Base-by-base conservation (phyloP, 2,797 vertebrate genomes). In the Acestrorhynchus altus region DNA sequence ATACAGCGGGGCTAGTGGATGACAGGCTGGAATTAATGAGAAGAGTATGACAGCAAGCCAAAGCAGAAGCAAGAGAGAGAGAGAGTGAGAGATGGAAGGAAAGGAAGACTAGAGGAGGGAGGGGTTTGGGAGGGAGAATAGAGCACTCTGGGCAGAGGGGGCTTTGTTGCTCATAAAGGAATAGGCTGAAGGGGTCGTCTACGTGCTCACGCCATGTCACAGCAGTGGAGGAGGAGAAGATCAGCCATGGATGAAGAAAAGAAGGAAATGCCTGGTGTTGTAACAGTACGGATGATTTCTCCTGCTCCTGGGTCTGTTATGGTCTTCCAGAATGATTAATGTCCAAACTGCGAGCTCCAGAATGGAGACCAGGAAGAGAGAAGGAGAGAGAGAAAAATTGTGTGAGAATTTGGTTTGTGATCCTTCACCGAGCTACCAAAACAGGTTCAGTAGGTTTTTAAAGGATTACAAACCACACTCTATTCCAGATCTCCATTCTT, bases 11-110 rank as follows among this genome's bases (percentile, higher is more conserved):
- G 91, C 91, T 91, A 90, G 72, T 74, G 51, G 88, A 86, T 93
- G 94, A 94, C 86, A 89, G 90, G 84, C 90, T 91, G 93, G 92
- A 93, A 89, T 93, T 94, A 94, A 94, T 88, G 90, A 94, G 89
- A 92, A 91, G 92, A 92, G 90, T 93, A 93, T 49, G 77, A 92
- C 88, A 91, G 88, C 84, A 57, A 72, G 91, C 1, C 8, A 66
- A 70, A 77, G 54, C 64, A 81, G 57, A 10, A 54, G 76, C 57
- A 74, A 78, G 56, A 68, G 60, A 66, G 81, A 82, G 71, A 82
- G 76, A 73, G 72, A 64, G 69, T n/a, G 61, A 65, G 57, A 77
- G 42, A 1, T 39, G 1, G 54, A 74, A 52, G 22, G 52, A 56
- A 26, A 13, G 26, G 54, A 57, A 24, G 26, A 24, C 5, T 11